Evolutionary conservation across 2,888 invertebrate genomes (phyloP), one percentile per base, ranked within the genome.

Genomic region (Tanypteryx hageni): DNA sequence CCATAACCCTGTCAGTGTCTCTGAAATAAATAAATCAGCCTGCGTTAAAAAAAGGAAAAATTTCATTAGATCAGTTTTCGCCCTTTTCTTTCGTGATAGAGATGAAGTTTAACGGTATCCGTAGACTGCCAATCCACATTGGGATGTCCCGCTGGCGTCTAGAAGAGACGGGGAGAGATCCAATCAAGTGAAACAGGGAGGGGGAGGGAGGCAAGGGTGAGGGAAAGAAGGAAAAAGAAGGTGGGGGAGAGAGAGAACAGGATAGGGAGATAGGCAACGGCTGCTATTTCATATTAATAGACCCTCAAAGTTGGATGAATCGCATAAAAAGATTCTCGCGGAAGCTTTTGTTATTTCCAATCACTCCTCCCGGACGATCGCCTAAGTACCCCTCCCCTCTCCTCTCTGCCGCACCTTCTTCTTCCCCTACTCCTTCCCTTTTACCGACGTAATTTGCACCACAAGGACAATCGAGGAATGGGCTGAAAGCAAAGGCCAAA

Each of bases 401-500:
- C 22, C 84, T 57, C 84, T 5, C 22, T 16, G 31, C 59, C 31
- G 31, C 82, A 1, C 0, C 27, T 44, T 16, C 14, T 11, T 7
- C 9, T n/a, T 27, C 44, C 82, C 0, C 44, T 5, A 1, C 44
- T 44, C 76, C 16, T 27, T 14, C 11, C 76, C 76, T 22, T 22
- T 22, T 27, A n/a, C 31, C 59, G 44, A 31, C 9, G 31, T 86
- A 22, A 61, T 86, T 56, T 56, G 58, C 59, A 22, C 59, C 13
- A n/a, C 84, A 59, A 86, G 86, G 86, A 61, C 59, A 86, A 86
- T 86, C 31, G 86, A 86, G 86, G 61, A 84, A 84, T 84, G n/a
- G 84, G 27, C 86, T 61, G 27, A 59, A 85, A 86, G 14, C 59
- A 86, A 86, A 86, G 86, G 86, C 59, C 86, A 86, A 61, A 59